Conservation (phyloP, 2,888 invertebrate genomes). For the Cordilura impudica region DNA sequence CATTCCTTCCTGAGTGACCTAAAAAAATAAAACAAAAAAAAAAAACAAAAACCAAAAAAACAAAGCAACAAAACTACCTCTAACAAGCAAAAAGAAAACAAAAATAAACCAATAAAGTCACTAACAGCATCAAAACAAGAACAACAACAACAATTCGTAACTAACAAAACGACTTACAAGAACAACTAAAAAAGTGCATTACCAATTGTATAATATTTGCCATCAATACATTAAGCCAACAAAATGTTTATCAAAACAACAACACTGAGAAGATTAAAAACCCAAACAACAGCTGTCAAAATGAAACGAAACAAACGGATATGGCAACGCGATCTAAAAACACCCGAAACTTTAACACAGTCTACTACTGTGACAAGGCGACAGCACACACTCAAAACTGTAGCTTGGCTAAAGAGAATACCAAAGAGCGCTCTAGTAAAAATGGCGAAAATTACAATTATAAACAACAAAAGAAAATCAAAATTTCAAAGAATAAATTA, state of each 20-base stretch:
- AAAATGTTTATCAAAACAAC: slow-evolving; percentile 69
- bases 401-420: slow-evolving; percentile 17
- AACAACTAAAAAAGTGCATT: slow-evolving; percentile 59
- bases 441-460: background rate
- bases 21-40: slow-evolving; percentile 29
- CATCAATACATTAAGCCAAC: slow-evolving; percentile 74
- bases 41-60: slow-evolving; percentile 4
- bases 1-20: slow-evolving; percentile 58
- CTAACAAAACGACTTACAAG: slow-evolving; percentile 19
- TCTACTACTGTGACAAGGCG: slow-evolving; percentile 17
- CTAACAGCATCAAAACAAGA: background rate
- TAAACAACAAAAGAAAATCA: slow-evolving; percentile 35
- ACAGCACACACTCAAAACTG: slow-evolving; percentile 32
- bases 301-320: slow-evolving; percentile 69
- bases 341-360: slow-evolving; percentile 9
- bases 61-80: slow-evolving; percentile 30
- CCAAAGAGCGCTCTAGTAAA: background rate
- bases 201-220: slow-evolving; percentile 76
- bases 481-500: slow-evolving; percentile 31
- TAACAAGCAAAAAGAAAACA: background rate
- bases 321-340: slow-evolving; percentile 31
- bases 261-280: slow-evolving; percentile 69
- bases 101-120: background rate
- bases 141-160: background rate
- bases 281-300: slow-evolving; percentile 75